Percentiles rank a stretch among this genome's conserved stretches.
Evolutionary conservation across 2,797 vertebrate species (phyloP).

Genomic region (Acridotheres tristis): DNA sequence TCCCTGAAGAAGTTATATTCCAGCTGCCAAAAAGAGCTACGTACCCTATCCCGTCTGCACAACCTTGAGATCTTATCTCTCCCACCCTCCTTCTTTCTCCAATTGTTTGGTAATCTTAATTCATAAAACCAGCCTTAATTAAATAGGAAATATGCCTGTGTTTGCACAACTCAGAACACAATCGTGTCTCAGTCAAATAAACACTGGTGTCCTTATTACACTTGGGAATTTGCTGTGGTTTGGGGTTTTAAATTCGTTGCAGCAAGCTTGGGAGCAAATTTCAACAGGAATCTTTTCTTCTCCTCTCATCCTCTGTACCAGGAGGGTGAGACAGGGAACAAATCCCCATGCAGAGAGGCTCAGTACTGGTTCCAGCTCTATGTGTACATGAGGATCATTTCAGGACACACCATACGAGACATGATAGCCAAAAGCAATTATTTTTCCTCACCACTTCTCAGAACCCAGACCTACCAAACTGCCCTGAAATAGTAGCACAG

Average conservation of each 20-base stretch:
- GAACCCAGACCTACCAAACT: slow-evolving; percentile 40
- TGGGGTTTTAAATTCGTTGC: slow-evolving; percentile 35
- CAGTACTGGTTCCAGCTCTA: not conserved
- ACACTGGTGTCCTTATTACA: slow-evolving; percentile 15
- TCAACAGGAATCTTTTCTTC: not conserved
- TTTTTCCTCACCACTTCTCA: slow-evolving; percentile 41
- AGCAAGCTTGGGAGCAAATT: slow-evolving; percentile 24
- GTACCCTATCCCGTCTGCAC: not conserved
- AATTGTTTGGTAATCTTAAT: slow-evolving; percentile 16
- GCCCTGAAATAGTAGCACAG: slow-evolving; percentile 39
- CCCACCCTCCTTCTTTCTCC: not conserved
- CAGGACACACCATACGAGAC: slow-evolving; percentile 33
- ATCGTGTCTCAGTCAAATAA: slow-evolving; percentile 55
- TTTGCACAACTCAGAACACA: slow-evolving; percentile 47
- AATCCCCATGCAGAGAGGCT: not conserved
- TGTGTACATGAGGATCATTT: slow-evolving; percentile 40
- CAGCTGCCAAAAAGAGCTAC: not conserved
- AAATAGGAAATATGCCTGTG: slow-evolving; percentile 22
- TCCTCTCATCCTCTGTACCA: not conserved
- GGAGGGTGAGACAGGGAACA: not conserved
- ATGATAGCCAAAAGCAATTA: slow-evolving; percentile 15
- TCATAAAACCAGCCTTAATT: slow-evolving; percentile 12
- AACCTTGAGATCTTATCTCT: not conserved
- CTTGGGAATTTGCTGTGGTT: slow-evolving; percentile 47
- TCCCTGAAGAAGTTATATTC: not conserved